These are phyloP conservation scores for Macroteleia sp. DNA, from an alignment of 2,888 invertebrate genomes.

Conservation along the genomic window DNA sequence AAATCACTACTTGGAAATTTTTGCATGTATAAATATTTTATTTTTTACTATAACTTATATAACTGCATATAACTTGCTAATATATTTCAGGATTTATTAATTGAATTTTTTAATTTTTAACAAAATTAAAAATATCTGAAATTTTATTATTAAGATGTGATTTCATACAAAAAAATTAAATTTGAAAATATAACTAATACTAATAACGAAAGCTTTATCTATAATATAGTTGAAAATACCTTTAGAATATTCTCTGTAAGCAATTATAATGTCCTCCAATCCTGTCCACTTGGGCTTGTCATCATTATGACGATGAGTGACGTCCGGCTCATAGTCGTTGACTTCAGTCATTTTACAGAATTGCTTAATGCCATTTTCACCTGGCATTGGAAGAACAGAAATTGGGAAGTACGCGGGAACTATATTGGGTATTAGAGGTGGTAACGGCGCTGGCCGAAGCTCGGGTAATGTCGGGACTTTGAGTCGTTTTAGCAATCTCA, in stretches of 20 bases:
- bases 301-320: slow-evolving; percentile 57
- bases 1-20: too few relatives aligned
- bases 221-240: too few relatives aligned
- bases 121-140: too few relatives aligned
- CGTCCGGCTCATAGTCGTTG: slow-evolving; percentile 64
- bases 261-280: slow-evolving; percentile 79
- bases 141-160: too few relatives aligned
- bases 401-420: slow-evolving; percentile 72
- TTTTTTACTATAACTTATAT: too few relatives aligned
- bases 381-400: slow-evolving; percentile 73
- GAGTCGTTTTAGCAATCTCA: slow-evolving; percentile 77
- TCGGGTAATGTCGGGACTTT: slow-evolving; percentile 75
- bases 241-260: slow-evolving; percentile 80
- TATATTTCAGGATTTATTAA: too few relatives aligned
- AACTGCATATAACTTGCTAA: too few relatives aligned
- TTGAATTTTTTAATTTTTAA: too few relatives aligned
- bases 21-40: too few relatives aligned
- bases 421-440: slow-evolving; percentile 76
- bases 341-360: slow-evolving; percentile 74
- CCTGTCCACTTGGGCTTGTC: slow-evolving; percentile 79
- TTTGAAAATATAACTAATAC: too few relatives aligned
- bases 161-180: too few relatives aligned
- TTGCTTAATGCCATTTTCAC: slow-evolving; percentile 78
- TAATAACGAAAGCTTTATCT: too few relatives aligned
- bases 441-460: slow-evolving; percentile 74